phyloP scores from a whole-genome alignment of 1,140 invertebrate genomes.

The Lineus longissimus region DNA sequence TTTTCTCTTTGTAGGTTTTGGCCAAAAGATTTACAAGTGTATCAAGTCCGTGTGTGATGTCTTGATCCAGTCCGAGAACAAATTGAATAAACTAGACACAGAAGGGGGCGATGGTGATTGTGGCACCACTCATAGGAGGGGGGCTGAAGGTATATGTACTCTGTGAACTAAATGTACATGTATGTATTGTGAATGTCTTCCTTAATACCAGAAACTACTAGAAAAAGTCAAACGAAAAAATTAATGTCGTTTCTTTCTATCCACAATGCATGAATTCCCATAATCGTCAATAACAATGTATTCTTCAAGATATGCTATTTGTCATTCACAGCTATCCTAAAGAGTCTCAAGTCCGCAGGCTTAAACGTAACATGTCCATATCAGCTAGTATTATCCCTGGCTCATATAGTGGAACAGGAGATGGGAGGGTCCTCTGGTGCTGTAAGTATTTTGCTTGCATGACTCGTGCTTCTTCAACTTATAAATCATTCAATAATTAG shows the following conservation, averaged over 20 bases:
- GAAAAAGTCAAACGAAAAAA: too few relatives aligned
- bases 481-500: too few relatives aligned
- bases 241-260: too few relatives aligned
- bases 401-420: conserved; percentile 38
- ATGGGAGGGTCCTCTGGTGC: conserved; percentile 54
- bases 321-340: not conserved
- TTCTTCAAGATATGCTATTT: not conserved
- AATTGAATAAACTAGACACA: conserved; percentile 69
- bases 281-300: too few relatives aligned
- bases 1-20: not conserved
- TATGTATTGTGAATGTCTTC: too few relatives aligned
- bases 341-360: conserved; percentile 19
- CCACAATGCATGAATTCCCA: too few relatives aligned
- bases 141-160: conserved; percentile 59
- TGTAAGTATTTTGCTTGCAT: conserved; percentile 39
- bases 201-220: too few relatives aligned
- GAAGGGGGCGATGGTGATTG: conserved; percentile 80
- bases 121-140: conserved; percentile 67
- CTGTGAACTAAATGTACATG: too few relatives aligned
- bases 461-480: too few relatives aligned
- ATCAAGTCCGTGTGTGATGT: conserved; percentile 52
- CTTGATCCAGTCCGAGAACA: conserved; percentile 59
- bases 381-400: conserved; percentile 32
- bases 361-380: conserved; percentile 28
- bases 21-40: conserved; percentile 9